These are phyloP conservation scores for Xylota segnis DNA, from an alignment of 2,888 invertebrate genomes.

Conservation along the genomic window DNA sequence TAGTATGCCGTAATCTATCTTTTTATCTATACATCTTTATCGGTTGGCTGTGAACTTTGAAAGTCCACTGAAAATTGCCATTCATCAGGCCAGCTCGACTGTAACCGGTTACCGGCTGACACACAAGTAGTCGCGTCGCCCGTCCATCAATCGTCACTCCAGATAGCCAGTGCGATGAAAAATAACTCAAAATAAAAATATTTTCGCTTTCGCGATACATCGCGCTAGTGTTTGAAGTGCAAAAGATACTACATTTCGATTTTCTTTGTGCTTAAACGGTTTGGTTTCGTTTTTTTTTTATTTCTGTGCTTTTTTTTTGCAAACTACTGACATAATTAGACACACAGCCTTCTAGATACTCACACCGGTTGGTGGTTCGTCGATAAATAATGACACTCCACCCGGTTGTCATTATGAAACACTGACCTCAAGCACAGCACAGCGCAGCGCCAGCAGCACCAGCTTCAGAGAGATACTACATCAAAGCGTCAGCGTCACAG, in stretches of 20 bases:
- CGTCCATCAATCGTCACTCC: constrained; percentile 52
- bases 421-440: constrained; percentile 58
- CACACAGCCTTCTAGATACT: constrained; percentile 30
- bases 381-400: constrained; percentile 64
- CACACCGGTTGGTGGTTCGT: constrained; percentile 27
- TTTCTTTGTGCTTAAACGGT: too few relatives aligned
- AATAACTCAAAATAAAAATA: constrained; percentile 7
- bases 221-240: background rate
- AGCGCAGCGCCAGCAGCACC: constrained; percentile 7
- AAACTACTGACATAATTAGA: constrained; percentile 42
- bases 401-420: constrained; percentile 58
- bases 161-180: background rate
- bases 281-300: background rate
- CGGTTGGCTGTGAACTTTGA: constrained; percentile 33
- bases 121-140: constrained; percentile 45
- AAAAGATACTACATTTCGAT: constrained; percentile 7
- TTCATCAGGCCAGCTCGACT: constrained; percentile 30
- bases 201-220: constrained; percentile 7
- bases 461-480: constrained; percentile 50
- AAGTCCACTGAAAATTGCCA: constrained; percentile 5
- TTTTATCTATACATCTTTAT: constrained; percentile 36
- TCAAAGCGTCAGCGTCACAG: constrained; percentile 19
- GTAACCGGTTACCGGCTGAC: constrained; percentile 65
- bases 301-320: constrained; percentile 7
- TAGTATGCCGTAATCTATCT: background rate